Evolutionary conservation across 30 jellyfish, hydroid and myxozoan species (phyloP).

Genomic region (Hydractinia echinata): DNA sequence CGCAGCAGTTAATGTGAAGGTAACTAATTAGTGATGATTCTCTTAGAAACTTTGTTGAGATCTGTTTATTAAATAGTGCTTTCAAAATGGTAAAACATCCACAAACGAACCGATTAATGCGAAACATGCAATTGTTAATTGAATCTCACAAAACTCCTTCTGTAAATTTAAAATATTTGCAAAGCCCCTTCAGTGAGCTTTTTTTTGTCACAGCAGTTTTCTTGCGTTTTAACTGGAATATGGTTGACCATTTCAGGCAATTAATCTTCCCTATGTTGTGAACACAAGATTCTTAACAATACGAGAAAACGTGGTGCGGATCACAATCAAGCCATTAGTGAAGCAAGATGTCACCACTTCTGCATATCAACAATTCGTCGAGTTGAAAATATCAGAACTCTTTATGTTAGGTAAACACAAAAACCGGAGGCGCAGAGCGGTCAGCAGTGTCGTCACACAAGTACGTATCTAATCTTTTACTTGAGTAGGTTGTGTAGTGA

Average conservation of each 20-base stretch:
- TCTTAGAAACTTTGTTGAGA: no score
- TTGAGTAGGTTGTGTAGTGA: neutral
- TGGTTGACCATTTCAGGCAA: slow-evolving; percentile 32
- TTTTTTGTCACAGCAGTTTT: no score
- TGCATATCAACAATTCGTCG: slow-evolving; percentile 34
- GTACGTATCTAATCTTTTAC: slow-evolving; percentile 10
- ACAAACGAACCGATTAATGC: no score
- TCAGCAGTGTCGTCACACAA: slow-evolving; percentile 71
- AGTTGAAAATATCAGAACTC: slow-evolving; percentile 35
- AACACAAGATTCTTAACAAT: slow-evolving; percentile 21
- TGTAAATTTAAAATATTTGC: no score
- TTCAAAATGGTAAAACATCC: no score
- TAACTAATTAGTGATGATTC: no score
- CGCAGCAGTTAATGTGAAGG: slow-evolving; percentile 54
- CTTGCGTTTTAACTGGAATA: no score
- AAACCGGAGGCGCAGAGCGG: slow-evolving; percentile 70
- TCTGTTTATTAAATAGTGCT: no score
- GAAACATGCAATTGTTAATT: no score
- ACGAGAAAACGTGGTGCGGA: slow-evolving; percentile 34
- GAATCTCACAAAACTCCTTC: no score
- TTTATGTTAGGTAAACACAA: slow-evolving; percentile 28
- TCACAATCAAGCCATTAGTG: slow-evolving; percentile 44
- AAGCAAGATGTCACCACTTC: slow-evolving; percentile 27
- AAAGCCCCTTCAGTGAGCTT: no score
- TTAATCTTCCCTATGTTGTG: slow-evolving; percentile 43